A percentile compares a stretch with the other conserved stretches of the same genome.
Evolutionary conservation across 2,797 vertebrate species (phyloP).

Genomic region (Etheostoma nigrum): DNA sequence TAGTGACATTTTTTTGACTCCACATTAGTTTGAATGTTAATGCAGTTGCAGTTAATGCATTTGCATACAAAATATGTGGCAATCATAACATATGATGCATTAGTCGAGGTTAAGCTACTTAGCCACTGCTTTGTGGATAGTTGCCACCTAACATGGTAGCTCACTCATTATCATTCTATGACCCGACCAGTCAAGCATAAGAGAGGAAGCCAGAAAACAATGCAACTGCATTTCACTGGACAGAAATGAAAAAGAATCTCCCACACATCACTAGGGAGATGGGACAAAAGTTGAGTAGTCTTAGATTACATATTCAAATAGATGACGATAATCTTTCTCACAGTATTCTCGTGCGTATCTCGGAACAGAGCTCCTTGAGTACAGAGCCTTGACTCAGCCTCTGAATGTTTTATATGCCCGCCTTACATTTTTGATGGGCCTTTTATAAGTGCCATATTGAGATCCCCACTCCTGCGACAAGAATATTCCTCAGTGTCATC

Average conservation of each 20-base stretch:
- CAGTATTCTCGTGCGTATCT: slow-evolving; percentile 54
- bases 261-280: slow-evolving; percentile 36
- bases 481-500: slow-evolving; percentile 74
- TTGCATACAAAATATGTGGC: neutral
- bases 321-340: slow-evolving; percentile 42
- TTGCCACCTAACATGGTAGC: slow-evolving; percentile 45
- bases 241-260: slow-evolving; percentile 32
- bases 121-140: slow-evolving; percentile 29
- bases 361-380: slow-evolving; percentile 49
- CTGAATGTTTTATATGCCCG: slow-evolving; percentile 80
- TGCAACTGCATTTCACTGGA: slow-evolving; percentile 29
- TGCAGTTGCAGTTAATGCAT: neutral
- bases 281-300: slow-evolving; percentile 27
- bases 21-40: neutral
- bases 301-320: slow-evolving; percentile 40
- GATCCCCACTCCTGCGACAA: slow-evolving; percentile 70
- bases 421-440: slow-evolving; percentile 83
- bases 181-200: slow-evolving; percentile 44
- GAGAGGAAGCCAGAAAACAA: slow-evolving; percentile 49
- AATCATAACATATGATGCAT: neutral
- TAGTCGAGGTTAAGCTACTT: neutral
- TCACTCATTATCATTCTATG: slow-evolving; percentile 54
- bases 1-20: neutral
- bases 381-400: slow-evolving; percentile 63
- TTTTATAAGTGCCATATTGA: slow-evolving; percentile 81